Evolutionary conservation across 2,113 vertebrate genomes (phyloP).

Genomic region (Oplegnathus fasciatus): DNA sequence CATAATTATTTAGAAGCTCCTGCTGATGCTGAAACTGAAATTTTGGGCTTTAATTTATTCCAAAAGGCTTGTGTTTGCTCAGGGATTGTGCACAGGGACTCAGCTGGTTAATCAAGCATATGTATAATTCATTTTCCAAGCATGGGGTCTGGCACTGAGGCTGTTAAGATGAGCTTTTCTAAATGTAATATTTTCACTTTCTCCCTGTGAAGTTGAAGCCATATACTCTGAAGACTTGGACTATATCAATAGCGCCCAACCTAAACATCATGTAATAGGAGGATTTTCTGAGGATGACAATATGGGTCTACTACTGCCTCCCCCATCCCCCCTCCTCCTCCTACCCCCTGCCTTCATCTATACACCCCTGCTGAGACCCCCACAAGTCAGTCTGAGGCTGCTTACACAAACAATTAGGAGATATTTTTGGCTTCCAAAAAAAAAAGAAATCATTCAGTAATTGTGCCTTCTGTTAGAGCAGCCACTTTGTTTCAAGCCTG

Average conservation of each 20-base stretch:
- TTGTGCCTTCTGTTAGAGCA: conserved; percentile 51
- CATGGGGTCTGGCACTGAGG: conserved; percentile 68
- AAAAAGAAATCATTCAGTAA: conserved; percentile 32
- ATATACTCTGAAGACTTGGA: conserved; percentile 56
- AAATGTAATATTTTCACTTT: conserved; percentile 68
- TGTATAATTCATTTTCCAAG: conserved; percentile 78
- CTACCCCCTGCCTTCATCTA: conserved; percentile 28
- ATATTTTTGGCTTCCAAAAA: conserved; percentile 56
- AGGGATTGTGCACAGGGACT: conserved; percentile 74
- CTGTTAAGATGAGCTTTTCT: conserved; percentile 60
- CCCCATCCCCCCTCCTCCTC: neutral
- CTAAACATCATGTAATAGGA: conserved; percentile 51
- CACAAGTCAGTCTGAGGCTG: conserved; percentile 60
- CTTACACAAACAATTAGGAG: conserved; percentile 74
- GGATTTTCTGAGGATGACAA: conserved; percentile 36
- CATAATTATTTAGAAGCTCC: conserved; percentile 79
- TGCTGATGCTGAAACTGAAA: conserved; percentile 66
- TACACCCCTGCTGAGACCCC: conserved; percentile 61
- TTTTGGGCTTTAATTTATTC: conserved; percentile 76
- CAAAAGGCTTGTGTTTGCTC: conserved; percentile 75
- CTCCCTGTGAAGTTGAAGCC: conserved; percentile 49
- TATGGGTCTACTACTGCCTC: neutral
- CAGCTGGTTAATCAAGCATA: conserved; percentile 80
- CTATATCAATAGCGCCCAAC: conserved; percentile 53
- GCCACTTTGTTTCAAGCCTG: conserved; percentile 51